Evolutionary conservation across 2,888 invertebrate species (phyloP), one percentile per base, ranked within the genome.

Genomic region (Amorpha juglandis): DNA sequence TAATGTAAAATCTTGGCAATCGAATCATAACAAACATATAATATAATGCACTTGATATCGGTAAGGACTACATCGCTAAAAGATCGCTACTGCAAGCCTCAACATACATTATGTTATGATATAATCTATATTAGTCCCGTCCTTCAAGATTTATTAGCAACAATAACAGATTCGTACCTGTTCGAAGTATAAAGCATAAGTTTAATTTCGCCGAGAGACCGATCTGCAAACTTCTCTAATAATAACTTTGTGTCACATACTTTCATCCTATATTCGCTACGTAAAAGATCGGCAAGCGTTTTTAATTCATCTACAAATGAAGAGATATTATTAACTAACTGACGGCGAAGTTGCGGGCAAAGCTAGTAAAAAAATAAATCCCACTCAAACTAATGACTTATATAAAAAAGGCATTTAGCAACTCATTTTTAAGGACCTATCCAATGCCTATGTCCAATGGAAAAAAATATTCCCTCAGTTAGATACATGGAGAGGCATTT

Each of bases 151-250:
- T 58, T 58, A 42, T 58, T 42, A 58, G n/a, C n/a, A 53, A 33
- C 53, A 53, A 58, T 42, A 55, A 55, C 35, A 9, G 38, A 27
- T 4, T 35, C 9, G 9, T 38, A 58, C 35, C 35, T 11, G 16
- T 48, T 50, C 19, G 19, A 50, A 45, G 62, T 62, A 38, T 38
- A n/a, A n/a, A 38, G 35, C 16, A 51, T 35, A 35, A 50, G 38
- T 58, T 19, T 50, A 35, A 11, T 38, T 35, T 12, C 38, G 14
- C 38, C 42, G 62, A 62, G 64, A 51, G 50, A 64, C 19, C 35
- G 64, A n/a, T n/a, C n/a, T 63, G 62, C 65, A 74, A 58, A 76
- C 74, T 75, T 76, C 69, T 69, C 58, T 64, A 74, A 75, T 73
- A 73, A 71, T 71, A 73, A 73, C 69, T 74, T 72, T 63, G 65